A percentile compares a stretch with the other conserved stretches of the same genome.
Evolutionary conservation across 2,113 vertebrate genomes (phyloP).

Genomic region (Smithornis capensis): DNA sequence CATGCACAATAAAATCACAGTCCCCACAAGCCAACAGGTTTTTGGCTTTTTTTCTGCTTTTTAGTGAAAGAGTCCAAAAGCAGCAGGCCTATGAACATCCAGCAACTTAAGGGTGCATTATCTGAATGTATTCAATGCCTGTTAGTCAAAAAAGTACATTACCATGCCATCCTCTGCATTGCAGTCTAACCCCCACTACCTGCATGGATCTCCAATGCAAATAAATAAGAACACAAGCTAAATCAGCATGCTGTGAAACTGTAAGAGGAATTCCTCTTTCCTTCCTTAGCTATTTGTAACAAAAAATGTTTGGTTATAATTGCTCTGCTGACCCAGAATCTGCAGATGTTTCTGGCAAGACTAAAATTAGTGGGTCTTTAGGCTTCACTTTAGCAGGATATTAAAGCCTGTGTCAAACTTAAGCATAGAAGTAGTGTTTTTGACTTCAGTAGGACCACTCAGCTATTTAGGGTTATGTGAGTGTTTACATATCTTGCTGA

Average conservation of each 20-base stretch:
- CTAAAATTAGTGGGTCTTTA: neutral
- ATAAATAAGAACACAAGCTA: neutral
- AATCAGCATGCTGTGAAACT: neutral
- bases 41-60: neutral
- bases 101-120: neutral
- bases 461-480: neutral
- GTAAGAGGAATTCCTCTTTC: neutral
- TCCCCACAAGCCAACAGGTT: neutral
- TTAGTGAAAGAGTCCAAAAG: neutral
- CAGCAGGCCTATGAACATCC: neutral
- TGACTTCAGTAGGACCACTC: neutral
- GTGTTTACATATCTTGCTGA: neutral
- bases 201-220: constrained; percentile 26
- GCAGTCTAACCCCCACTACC: constrained; percentile 16
- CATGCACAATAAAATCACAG: neutral
- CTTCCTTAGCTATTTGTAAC: neutral
- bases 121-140: neutral
- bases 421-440: neutral
- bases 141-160: constrained; percentile 27
- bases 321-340: neutral
- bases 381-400: neutral
- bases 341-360: neutral
- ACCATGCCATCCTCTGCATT: neutral
- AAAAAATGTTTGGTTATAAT: neutral
- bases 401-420: neutral